These are phyloP conservation scores for Aphyosemion australe DNA, from an alignment of 2,113 vertebrate genomes.

Conservation along the genomic window DNA sequence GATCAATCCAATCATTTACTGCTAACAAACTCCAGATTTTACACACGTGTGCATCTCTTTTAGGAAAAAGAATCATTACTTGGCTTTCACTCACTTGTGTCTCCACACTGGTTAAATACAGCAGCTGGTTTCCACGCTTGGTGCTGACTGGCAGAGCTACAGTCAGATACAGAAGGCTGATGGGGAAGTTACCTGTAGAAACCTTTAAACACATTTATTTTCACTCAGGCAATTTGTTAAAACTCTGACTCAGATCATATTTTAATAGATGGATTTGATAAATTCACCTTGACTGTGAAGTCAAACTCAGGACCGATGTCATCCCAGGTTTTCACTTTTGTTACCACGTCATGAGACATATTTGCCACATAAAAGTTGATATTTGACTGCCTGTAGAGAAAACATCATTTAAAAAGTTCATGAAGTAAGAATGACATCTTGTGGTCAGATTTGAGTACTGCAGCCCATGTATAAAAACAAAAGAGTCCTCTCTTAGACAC, in stretches of 20 bases:
- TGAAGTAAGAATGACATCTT: no score
- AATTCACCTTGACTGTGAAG: constrained; percentile 86
- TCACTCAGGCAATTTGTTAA: not conserved
- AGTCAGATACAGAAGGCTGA: constrained; percentile 80
- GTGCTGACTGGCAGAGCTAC: constrained; percentile 83
- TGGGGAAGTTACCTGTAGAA: constrained; percentile 82
- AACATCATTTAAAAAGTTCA: not conserved
- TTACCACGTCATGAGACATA: constrained; percentile 65
- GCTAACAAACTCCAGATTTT: not conserved
- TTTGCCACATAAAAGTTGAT: constrained; percentile 89
- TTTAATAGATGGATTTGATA: constrained; percentile 21
- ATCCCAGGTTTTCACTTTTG: constrained; percentile 78
- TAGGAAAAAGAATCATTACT: no score
- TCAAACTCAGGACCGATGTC: constrained; percentile 90
- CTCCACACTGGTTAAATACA: constrained; percentile 84
- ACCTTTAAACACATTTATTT: constrained; percentile 69
- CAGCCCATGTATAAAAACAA: no score
- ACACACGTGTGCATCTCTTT: not conserved
- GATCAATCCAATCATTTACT: not conserved
- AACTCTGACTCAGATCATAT: not conserved
- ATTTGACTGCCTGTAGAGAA: constrained; percentile 79
- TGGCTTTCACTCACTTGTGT: constrained; percentile 74
- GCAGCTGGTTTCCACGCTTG: constrained; percentile 80
- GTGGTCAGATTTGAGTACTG: no score
- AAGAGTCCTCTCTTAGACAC: no score